A percentile compares a stretch with the other conserved stretches of the same genome.
These are phyloP conservation scores for Nasonovia ribisnigri DNA, from an alignment of 2,888 invertebrate genomes.

Conservation along the genomic window DNA sequence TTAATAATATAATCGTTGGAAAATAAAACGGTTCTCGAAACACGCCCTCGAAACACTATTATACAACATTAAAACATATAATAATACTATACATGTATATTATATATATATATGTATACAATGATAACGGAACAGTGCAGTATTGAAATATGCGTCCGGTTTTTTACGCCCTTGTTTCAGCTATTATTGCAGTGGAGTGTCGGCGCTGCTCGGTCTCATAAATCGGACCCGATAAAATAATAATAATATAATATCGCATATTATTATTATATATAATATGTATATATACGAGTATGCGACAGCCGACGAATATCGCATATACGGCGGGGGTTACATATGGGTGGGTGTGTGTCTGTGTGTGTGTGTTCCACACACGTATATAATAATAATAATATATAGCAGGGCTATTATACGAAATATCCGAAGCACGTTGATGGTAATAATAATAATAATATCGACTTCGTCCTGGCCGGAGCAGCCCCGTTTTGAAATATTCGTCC, in stretches of 20 bases:
- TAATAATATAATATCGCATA: conserved; percentile 2
- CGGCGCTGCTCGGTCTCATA: neutral
- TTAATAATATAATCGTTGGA: neutral
- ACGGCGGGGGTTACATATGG: neutral
- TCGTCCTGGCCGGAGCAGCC: neutral
- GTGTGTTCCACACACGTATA: neutral
- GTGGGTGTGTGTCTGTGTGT: neutral
- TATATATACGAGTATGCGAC: neutral
- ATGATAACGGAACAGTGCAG: neutral
- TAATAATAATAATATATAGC: neutral
- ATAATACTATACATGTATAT: neutral
- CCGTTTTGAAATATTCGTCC: conserved; percentile 5
- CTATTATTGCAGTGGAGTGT: neutral
- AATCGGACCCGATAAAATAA: neutral
- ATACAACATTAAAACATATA: neutral
- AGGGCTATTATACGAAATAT: conserved; percentile 6
- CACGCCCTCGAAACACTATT: neutral
- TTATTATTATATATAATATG: too few relatives aligned
- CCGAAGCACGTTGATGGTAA: conserved; percentile 23
- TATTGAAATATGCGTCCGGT: neutral
- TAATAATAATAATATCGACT: neutral
- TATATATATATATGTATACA: neutral
- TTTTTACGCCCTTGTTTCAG: neutral
- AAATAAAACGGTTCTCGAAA: neutral
- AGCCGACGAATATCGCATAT: neutral